These are phyloP conservation scores for Drosophila lacteicornis DNA, from an alignment of 1,140 invertebrate species.

Conservation along the genomic window DNA sequence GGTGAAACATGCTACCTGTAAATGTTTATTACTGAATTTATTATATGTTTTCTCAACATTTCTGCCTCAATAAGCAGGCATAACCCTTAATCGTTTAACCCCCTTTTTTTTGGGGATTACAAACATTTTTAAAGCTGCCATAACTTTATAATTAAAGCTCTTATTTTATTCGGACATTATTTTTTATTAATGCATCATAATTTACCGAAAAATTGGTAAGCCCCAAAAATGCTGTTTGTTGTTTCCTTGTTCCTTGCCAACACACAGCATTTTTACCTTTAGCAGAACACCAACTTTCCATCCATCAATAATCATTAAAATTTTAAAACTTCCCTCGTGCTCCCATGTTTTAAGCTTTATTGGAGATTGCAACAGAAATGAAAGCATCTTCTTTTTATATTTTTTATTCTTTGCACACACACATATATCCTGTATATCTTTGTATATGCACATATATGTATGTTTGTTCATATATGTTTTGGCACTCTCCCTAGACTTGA, in stretches of 20 bases:
- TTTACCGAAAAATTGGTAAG: conserved; percentile 21
- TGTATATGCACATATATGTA: neutral
- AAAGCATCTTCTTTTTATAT: conserved; percentile 28
- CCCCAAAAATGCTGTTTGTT: neutral
- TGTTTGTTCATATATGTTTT: conserved; percentile 41
- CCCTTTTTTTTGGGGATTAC: neutral
- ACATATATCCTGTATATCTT: neutral
- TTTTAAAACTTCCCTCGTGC: conserved; percentile 45
- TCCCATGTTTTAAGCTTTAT: conserved; percentile 42
- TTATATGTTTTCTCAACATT: neutral
- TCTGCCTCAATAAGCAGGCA: neutral
- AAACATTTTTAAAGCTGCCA: neutral
- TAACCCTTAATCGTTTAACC: conserved; percentile 3
- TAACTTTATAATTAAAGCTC: conserved; percentile 29
- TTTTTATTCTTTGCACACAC: neutral
- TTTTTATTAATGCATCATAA: conserved; percentile 34
- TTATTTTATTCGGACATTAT: conserved; percentile 14
- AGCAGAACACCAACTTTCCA: conserved; percentile 26
- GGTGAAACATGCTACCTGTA: conserved; percentile 12
- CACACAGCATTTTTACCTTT: conserved; percentile 17
- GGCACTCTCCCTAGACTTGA: conserved; percentile 43
- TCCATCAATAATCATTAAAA: conserved; percentile 42
- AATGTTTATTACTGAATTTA: neutral
- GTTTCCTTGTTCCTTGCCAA: conserved; percentile 1
- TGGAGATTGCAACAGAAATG: conserved; percentile 38